These are phyloP conservation scores for Myotis brandtii DNA, from an alignment of 2,113 vertebrate species.

Conservation along the genomic window DNA sequence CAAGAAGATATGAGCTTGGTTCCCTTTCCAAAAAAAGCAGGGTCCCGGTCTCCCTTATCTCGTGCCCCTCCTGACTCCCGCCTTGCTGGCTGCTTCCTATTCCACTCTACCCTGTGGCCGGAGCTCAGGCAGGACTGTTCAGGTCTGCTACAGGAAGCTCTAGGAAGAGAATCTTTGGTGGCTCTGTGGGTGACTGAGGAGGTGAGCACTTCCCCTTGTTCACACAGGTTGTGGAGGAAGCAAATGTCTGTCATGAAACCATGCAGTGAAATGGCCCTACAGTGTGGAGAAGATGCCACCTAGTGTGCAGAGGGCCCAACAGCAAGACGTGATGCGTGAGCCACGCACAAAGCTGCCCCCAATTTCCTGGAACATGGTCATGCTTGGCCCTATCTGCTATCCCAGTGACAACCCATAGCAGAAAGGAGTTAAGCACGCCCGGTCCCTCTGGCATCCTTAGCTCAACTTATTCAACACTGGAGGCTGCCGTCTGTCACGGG, in stretches of 20 bases:
- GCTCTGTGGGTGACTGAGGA: neutral
- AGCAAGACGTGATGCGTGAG: neutral
- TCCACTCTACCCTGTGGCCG: neutral
- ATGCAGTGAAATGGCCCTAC: conserved; percentile 38
- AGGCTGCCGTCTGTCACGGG: conserved; percentile 18
- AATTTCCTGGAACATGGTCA: neutral
- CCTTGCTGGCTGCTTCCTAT: neutral
- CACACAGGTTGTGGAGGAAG: neutral
- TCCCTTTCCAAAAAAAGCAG: neutral
- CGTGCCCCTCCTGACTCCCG: neutral
- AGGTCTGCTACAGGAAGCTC: conserved; percentile 48
- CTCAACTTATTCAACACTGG: neutral
- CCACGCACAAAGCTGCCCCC: neutral
- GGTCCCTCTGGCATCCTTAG: neutral
- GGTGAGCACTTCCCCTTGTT: neutral
- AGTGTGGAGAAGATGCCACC: neutral
- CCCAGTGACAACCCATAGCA: neutral
- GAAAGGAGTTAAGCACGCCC: neutral
- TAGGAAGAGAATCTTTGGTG: conserved; percentile 24
- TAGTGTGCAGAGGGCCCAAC: neutral
- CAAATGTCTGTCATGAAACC: conserved; percentile 47
- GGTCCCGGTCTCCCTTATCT: neutral
- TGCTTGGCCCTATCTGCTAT: neutral
- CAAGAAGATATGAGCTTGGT: neutral
- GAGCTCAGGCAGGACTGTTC: neutral